Conservation (phyloP, 2,797 vertebrate genomes). For the Gobionotothen gibberifrons region DNA sequence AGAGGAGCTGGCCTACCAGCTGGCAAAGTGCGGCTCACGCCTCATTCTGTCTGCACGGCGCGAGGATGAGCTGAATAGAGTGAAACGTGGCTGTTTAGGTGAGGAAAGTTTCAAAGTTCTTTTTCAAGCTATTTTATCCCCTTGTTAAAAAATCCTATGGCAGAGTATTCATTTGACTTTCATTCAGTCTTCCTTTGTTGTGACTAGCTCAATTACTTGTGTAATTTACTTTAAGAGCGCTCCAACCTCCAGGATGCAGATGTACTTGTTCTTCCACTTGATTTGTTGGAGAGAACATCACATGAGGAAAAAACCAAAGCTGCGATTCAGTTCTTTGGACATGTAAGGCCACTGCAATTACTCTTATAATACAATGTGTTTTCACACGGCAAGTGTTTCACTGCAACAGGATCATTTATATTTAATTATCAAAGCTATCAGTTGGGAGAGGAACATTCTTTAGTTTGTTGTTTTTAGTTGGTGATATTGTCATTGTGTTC, state of each 20-base stretch:
- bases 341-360: constrained; percentile 78
- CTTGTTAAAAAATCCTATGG: no score
- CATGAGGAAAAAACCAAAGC: constrained; percentile 87
- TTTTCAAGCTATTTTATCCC: not conserved
- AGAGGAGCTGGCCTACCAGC: constrained; percentile 91
- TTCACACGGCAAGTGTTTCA: not conserved
- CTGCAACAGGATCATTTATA: constrained; percentile 14
- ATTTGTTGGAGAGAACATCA: constrained; percentile 87
- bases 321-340: constrained; percentile 90
- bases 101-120: constrained; percentile 37
- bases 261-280: constrained; percentile 91
- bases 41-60: constrained; percentile 93
- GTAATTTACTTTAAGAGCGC: constrained; percentile 78
- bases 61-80: constrained; percentile 88
- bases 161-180: not conserved
- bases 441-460: not conserved
- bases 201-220: not conserved
- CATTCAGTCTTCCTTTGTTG: not conserved
- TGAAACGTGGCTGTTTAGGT: constrained; percentile 91
- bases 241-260: constrained; percentile 87
- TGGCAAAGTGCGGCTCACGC: constrained; percentile 87
- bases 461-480: not conserved
- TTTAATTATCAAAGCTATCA: not conserved
- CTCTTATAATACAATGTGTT: constrained; percentile 5
- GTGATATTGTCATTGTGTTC: not conserved